Percentiles rank a stretch among this genome's conserved stretches.
Conservation (phyloP, 2,888 invertebrate species). For the Nipponacmea schrenckii region DNA sequence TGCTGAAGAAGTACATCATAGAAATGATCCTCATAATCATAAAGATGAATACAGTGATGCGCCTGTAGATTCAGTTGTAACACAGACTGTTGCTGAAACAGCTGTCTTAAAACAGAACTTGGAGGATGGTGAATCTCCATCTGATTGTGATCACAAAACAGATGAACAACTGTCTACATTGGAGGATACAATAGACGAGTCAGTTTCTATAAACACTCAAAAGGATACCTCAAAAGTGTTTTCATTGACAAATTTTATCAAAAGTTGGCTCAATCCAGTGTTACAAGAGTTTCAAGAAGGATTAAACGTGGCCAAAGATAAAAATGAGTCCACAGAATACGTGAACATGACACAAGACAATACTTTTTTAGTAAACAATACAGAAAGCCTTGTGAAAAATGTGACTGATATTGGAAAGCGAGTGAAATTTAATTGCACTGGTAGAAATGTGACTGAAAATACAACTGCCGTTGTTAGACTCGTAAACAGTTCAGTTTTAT, state of each 20-base stretch:
- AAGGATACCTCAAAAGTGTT: conserved; percentile 21
- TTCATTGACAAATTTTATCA: conserved; percentile 36
- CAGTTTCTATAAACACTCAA: too few species aligned
- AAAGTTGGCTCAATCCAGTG: conserved; percentile 44
- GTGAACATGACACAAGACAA: not conserved
- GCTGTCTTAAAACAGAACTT: too few species aligned
- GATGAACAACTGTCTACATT: too few species aligned
- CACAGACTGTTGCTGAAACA: too few species aligned
- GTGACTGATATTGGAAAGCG: conserved; percentile 49
- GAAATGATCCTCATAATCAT: too few species aligned
- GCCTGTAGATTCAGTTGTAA: too few species aligned
- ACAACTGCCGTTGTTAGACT: conserved; percentile 69
- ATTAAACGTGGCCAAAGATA: conserved; percentile 14
- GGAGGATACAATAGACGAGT: too few species aligned
- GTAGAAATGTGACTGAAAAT: conserved; percentile 53
- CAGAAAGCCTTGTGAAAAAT: conserved; percentile 26
- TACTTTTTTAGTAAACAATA: not conserved
- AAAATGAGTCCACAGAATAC: not conserved
- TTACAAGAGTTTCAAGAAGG: conserved; percentile 48
- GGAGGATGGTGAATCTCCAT: too few species aligned
- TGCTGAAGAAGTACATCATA: too few species aligned
- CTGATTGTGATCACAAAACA: too few species aligned
- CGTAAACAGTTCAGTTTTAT: conserved; percentile 79
- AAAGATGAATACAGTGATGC: too few species aligned
- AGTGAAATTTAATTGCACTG: conserved; percentile 55